Percentiles rank a stretch among this genome's conserved stretches.
These are phyloP conservation scores for Holothuria scabra DNA, from an alignment of 53 echinoderm and acorn worm genomes.

Conservation along the genomic window DNA sequence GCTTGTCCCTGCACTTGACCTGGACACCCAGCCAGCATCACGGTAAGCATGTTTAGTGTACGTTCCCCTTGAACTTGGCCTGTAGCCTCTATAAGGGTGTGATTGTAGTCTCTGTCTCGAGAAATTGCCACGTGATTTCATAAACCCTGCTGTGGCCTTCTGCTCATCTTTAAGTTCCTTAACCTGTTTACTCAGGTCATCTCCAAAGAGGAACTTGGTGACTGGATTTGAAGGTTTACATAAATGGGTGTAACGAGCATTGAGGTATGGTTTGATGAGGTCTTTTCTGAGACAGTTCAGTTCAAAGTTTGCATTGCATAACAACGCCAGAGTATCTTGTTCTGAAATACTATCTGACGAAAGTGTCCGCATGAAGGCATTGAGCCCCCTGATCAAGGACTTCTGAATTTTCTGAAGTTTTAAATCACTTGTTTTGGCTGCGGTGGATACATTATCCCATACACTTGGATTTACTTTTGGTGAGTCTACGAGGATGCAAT, in stretches of 20 bases:
- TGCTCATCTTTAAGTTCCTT: conserved; percentile 51
- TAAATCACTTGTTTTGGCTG: conserved; percentile 8
- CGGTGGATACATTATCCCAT: conserved; percentile 22
- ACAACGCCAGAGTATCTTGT: conserved; percentile 34
- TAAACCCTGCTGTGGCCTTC: conserved; percentile 29
- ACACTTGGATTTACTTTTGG: conserved; percentile 29
- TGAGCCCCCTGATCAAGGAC: no score
- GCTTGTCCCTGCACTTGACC: neutral
- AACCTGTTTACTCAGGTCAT: conserved; percentile 47
- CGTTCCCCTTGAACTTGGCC: no score
- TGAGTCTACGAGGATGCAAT: conserved; percentile 9
- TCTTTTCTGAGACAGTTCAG: conserved; percentile 43
- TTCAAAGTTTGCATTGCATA: conserved; percentile 45
- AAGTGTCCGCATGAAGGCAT: no score
- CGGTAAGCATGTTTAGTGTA: neutral
- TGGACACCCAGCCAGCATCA: neutral
- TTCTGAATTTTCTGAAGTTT: no score
- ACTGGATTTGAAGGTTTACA: conserved; percentile 38
- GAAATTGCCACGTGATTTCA: conserved; percentile 2
- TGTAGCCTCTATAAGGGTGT: conserved; percentile 4
- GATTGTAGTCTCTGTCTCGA: neutral
- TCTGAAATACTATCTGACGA: no score
- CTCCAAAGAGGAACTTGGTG: conserved; percentile 44
- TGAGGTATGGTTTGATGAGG: no score
- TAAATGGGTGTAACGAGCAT: conserved; percentile 21